Evolutionary conservation across 2,888 invertebrate genomes (phyloP).

Genomic region (Trachelus iudaicus): DNA sequence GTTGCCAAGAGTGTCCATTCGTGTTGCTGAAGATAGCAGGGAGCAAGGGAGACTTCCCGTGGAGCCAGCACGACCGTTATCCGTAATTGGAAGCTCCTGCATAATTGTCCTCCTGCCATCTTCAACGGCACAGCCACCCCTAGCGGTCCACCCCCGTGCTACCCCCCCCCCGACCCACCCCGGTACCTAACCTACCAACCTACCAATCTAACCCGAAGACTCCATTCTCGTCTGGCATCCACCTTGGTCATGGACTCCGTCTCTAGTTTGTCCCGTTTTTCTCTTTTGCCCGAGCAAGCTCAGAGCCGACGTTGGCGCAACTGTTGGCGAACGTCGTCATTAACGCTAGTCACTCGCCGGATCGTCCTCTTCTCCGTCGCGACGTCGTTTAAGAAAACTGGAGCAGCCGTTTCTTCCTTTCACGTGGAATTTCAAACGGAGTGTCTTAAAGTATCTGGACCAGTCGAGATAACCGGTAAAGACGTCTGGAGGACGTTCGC

Average conservation of each 20-base stretch:
- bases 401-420: not conserved
- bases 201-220: not conserved
- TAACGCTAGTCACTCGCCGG: constrained; percentile 23
- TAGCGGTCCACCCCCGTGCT: not conserved
- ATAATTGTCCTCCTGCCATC: constrained; percentile 47
- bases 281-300: not conserved
- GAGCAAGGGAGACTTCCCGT: not conserved
- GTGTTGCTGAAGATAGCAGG: not conserved
- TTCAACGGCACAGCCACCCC: not conserved
- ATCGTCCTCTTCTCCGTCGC: not conserved
- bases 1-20: not conserved
- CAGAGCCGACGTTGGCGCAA: not conserved
- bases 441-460: not conserved
- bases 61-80: constrained; percentile 35
- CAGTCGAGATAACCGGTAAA: not conserved
- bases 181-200: not conserved
- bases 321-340: constrained; percentile 37
- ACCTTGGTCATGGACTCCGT: not conserved
- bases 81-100: constrained; percentile 54
- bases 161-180: not conserved
- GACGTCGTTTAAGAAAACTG: not conserved
- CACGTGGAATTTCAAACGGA: not conserved
- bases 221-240: not conserved
- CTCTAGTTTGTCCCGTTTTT: constrained; percentile 7
- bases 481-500: not conserved